Conservation (phyloP, 2,888 invertebrate species). For the Deroplatys truncata region DNA sequence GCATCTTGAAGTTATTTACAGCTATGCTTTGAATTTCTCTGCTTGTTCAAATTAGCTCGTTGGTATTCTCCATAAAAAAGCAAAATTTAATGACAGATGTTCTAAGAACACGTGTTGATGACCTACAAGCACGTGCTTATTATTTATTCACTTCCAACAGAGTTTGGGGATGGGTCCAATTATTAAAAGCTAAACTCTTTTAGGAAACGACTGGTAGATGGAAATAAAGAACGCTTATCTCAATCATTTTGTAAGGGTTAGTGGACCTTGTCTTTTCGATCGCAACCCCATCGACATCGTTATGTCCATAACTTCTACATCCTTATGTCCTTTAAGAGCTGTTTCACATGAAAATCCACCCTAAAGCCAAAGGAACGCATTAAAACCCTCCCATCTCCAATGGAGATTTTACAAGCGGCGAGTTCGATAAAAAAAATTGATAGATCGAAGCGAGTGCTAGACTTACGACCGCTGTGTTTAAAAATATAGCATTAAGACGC, state of each 20-base stretch:
- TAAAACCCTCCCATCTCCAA: neutral
- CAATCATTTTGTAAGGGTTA: neutral
- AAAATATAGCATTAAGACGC: too few species aligned
- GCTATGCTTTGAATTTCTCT: neutral
- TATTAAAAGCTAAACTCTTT: neutral
- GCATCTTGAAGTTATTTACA: too few species aligned
- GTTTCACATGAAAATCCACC: neutral
- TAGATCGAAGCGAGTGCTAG: neutral
- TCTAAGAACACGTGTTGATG: neutral
- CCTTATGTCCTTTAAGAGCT: neutral
- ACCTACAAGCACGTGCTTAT: neutral
- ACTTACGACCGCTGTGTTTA: too few species aligned
- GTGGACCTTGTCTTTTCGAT: neutral
- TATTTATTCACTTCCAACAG: neutral
- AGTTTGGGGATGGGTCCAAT: neutral
- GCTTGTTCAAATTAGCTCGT: neutral
- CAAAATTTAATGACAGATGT: neutral
- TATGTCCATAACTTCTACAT: neutral
- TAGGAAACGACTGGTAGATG: neutral
- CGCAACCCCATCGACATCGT: neutral
- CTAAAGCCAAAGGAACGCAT: neutral
- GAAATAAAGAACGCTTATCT: neutral
- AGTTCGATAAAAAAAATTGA: neutral
- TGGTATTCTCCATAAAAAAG: neutral
- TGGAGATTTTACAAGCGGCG: neutral